Evolutionary conservation across 1,140 invertebrate genomes (phyloP), one percentile per base, ranked within the genome.

Genomic region (Gryon sp.): DNA sequence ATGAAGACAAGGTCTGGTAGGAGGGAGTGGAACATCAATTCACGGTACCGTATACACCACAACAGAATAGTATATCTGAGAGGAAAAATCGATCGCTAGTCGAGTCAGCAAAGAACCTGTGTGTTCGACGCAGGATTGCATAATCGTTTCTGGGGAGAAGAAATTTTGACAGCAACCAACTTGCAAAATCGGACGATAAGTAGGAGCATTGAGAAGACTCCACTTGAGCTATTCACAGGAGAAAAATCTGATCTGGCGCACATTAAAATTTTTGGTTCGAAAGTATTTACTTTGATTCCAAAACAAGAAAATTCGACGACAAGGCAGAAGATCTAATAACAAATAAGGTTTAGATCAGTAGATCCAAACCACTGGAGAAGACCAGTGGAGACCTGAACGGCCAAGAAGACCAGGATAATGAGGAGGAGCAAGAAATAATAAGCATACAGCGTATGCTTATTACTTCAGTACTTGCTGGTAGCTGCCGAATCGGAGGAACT

Each of bases 61-160:
- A 70, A 14, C 43, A 57, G 9, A 73, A 63, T 4, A 34, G 57
- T 8, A 9, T 70, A 4, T 43, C 66, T 2, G 45, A 60, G 8
- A 5, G 53, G 8, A 59, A 45, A 45, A 70, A 70, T 7, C 2
- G 66, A 28, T 4, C 28, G 1, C 11, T 70, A 9, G 24, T 45
- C 0, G 55, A 70, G 38, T 6, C 45, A 24, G 46, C 36, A 0
- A 57, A 50, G 3, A 30, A 57, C 15, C 80, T 88, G 81, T 52
- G n/a, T 87, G 3, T 15, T 79, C 7, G 79, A 82, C 38, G 73
- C 78, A n/a, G 38, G 74, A 5, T 40, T 88, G 15, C 38, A 52
- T 7, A 76, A 79, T 6, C 48, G 38, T 1, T 83, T 79, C 43
- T 89, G 87, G 85, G 83, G 75, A 28, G 84, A 89, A 68, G 84